Evolutionary conservation across 1,140 invertebrate species (phyloP), one percentile per base, ranked within the genome.

Genomic region (Hypsibius dujardini): DNA sequence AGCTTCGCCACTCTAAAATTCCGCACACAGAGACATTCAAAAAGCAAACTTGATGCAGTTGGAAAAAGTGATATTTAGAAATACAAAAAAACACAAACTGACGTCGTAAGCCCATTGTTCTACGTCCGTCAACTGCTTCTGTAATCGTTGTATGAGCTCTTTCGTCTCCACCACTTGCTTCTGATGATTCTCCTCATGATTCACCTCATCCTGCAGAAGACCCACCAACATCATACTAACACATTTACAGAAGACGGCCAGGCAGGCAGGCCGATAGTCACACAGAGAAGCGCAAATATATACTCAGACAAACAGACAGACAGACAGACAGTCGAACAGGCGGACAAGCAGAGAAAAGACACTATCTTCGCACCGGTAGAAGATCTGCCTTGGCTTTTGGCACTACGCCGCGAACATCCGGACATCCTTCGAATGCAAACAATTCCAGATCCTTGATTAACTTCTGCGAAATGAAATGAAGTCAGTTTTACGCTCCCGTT

Each of bases 161-260:
- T 56, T 56, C 50, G 50, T 56, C 50, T 56, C 50, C 50, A 56
- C n/a, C 50, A 56, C 50, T n/a, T 56, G 50, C 50, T 56, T 56
- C 7, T 7, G 7, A 56, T 56, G n/a, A 28, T 28, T 28, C 50
- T 12, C 50, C 50, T 56, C 50, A 56, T n/a, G 7, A 7, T 56
- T 56, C 50, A 12, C 50, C 50, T 56, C 50, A n/a, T 56, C n/a
- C 50, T 56, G 7, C n/a, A 12, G 7, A 7, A 56, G 7, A n/a
- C 50, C 50, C 7, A 56, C 28, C 28, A 28, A 28, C 28, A 28
- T 28, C 28, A 28, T 28, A 28, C 28, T 28, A 28, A 28, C 28
- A 28, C 28, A 28, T 28, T 28, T 28, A 28, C 28, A 28, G 28
- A 28, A 28, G 28, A 28, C 28, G 28, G 28, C 28, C 28, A 28